Percentiles rank a stretch among this genome's conserved stretches.
These are phyloP conservation scores for Australoheros facetus DNA, from an alignment of 2,797 vertebrate species.

Conservation along the genomic window DNA sequence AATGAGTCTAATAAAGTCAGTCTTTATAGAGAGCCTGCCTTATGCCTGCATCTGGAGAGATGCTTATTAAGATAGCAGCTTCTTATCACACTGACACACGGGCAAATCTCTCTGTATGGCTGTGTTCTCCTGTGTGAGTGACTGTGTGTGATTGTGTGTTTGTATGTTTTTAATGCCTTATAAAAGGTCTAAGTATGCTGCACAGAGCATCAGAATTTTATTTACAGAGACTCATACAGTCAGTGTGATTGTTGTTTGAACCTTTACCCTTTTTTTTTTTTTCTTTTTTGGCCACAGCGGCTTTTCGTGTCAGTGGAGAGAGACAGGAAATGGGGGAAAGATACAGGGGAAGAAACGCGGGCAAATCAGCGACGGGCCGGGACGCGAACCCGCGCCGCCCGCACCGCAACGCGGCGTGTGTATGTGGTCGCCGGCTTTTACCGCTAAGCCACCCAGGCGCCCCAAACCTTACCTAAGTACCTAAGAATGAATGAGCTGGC, in stretches of 20 bases:
- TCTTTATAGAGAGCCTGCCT: conserved; percentile 45
- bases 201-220: conserved; percentile 12
- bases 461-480: no score
- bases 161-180: conserved; percentile 5
- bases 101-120: conserved; percentile 41
- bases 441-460: no score
- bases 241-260: conserved; percentile 21
- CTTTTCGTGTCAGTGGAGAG: no score
- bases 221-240: conserved; percentile 16
- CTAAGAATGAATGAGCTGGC: conserved; percentile 31
- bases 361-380: no score
- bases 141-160: background rate
- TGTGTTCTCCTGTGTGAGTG: conserved; percentile 1
- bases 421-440: no score
- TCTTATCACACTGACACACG: conserved; percentile 65
- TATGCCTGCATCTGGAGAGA: conserved; percentile 58
- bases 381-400: no score
- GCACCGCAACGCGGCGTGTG: no score
- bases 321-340: no score
- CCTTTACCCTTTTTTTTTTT: conserved; percentile 10
- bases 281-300: no score
- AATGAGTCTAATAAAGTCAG: conserved; percentile 55
- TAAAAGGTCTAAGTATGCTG: background rate
- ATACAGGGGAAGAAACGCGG: no score
- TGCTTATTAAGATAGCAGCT: conserved; percentile 71